These are phyloP conservation scores for Heptranchias perlo DNA, from an alignment of 2,113 vertebrate species.

Conservation along the genomic window DNA sequence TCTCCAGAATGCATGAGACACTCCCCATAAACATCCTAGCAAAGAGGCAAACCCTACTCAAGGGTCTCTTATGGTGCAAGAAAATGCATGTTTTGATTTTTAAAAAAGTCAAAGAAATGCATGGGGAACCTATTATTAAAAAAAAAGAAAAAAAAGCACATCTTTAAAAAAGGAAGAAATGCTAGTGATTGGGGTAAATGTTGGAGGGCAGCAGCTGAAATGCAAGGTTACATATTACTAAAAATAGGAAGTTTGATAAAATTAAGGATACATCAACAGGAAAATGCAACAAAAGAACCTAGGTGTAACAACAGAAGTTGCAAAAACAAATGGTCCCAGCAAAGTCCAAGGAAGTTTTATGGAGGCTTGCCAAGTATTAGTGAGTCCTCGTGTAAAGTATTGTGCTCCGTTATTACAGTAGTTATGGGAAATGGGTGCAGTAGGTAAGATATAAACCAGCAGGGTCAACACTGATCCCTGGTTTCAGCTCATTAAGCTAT, in stretches of 20 bases:
- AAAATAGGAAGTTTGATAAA: neutral
- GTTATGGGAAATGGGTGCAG: neutral
- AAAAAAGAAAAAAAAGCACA: neutral
- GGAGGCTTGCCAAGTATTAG: neutral
- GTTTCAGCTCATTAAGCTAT: neutral
- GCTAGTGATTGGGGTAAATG: neutral
- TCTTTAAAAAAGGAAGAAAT: neutral
- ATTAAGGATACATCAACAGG: neutral
- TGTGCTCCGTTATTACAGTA: neutral
- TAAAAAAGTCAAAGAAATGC: neutral
- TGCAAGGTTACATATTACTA: neutral
- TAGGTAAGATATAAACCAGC: neutral
- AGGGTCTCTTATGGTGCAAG: too few species aligned
- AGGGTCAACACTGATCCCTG: neutral
- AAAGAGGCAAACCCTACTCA: neutral
- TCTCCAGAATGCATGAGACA: neutral
- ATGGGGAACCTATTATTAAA: neutral
- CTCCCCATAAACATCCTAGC: neutral
- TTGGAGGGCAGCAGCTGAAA: neutral
- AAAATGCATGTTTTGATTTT: too few species aligned
- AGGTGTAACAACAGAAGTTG: neutral
- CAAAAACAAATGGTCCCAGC: neutral
- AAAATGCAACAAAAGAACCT: neutral
- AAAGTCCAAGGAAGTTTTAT: neutral
- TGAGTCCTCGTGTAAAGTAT: neutral